A percentile compares a stretch with the other conserved stretches of the same genome.
These are phyloP conservation scores for Meloidogyne chitwoodi DNA, from an alignment of 1,140 invertebrate genomes.

Conservation along the genomic window DNA sequence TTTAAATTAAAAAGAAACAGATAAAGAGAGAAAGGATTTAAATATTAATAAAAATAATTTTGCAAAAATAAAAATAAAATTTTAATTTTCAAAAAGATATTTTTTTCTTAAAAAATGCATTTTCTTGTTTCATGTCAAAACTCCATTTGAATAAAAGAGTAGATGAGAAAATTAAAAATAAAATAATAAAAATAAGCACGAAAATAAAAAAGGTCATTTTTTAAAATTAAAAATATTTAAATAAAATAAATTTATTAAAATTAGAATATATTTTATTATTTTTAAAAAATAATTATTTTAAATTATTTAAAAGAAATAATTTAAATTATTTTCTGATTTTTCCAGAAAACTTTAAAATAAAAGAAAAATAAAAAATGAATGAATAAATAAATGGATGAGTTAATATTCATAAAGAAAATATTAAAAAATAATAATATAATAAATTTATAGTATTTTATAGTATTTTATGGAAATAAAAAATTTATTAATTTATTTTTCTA, in stretches of 20 bases:
- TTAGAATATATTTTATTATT: too few relatives aligned
- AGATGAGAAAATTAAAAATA: neutral
- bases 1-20: neutral
- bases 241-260: neutral
- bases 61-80: too few relatives aligned
- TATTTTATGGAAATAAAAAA: too few relatives aligned
- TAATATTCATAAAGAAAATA: neutral
- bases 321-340: neutral
- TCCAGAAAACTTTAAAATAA: neutral
- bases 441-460: neutral
- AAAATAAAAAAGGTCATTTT: neutral
- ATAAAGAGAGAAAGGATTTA: too few relatives aligned
- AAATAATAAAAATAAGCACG: neutral
- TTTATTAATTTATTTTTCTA: too few relatives aligned
- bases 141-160: neutral
- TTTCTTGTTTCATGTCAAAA: neutral
- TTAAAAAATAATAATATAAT: neutral
- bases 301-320: too few relatives aligned
- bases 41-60: too few relatives aligned
- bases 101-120: neutral
- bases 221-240: neutral
- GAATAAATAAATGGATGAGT: neutral
- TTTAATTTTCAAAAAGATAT: too few relatives aligned
- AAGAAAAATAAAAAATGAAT: neutral
- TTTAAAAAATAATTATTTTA: too few relatives aligned